Base-by-base conservation (phyloP, 2,888 invertebrate species). In the Apamea epomidion region DNA sequence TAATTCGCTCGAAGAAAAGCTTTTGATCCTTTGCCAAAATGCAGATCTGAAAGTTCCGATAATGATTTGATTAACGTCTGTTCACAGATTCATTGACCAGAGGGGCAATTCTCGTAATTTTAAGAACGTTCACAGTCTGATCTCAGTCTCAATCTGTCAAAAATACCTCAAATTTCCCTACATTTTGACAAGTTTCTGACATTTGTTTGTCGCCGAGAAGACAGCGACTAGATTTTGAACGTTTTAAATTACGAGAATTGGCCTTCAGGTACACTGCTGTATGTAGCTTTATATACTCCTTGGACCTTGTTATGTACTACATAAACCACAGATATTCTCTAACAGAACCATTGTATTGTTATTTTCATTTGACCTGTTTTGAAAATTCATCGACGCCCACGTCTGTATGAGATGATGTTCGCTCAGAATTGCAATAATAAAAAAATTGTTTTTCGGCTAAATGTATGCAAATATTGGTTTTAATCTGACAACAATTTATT, bases 361-460 rank as follows among this genome's bases (percentile, higher is more conserved):
- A 92, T 92, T 91, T 90, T 89, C 81, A 88, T 87, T 88, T 91
- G 90, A 91, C 90, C 90, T 88, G 84, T 88, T 91, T 91, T 80
- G n/a, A 72, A 86, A 88, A 88, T 88, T 87, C 72, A 87, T 76
- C 65, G 58, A 74, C 87, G 86, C 89, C 88, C 86, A 90, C 88
- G 83, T 78, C 69, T 68, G 29, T 45, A 72, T 25, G 74, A 62
- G 65, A 32, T 12, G 72, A 54, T 75, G 60, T 73, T 65, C 69
- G 71, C 68, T 64, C 51, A 64, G 69, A 79, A 81, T 76, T 84
- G 76, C 71, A 83, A 68, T 76, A 73, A 69, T 54, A 25, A 77
- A 65, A 71, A 82, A 78, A n/a, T 60, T 69, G 70, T 75, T 69
- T 65, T 60, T 64, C 4, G 16, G 7, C 2, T 75, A 54, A 54